Evolutionary conservation across 1,140 invertebrate genomes (phyloP), one percentile per base, ranked within the genome.

Genomic region (Temnothorax nylanderi): DNA sequence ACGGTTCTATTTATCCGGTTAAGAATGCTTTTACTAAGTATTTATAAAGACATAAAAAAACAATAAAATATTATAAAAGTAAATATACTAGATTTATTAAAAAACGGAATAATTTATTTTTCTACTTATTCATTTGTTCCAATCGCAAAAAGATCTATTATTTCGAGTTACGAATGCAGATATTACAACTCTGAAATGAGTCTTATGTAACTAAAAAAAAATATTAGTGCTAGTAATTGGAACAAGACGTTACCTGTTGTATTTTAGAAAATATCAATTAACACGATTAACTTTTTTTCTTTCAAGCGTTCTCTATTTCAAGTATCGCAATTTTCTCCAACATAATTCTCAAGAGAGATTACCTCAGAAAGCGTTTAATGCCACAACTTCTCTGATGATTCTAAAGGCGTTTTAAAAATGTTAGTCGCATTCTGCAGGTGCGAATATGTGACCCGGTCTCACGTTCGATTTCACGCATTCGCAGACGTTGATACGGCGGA

Each of bases 401-500:
- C n/a, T 41, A 2, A 51, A 56, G 47, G 21, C 8, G 16, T 16
- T 65, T 64, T 34, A 26, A 51, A 71, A 26, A 16, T 34, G 13
- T 16, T 8, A 44, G 41, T 64, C 58, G 26, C 58, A 47, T 75
- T 75, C 72, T 75, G 65, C 18, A 21, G 34, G 26, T 47, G 47
- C 47, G 47, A 69, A 54, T 54, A 16, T n/a, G n/a, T 41, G 44
- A 26, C 62, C n/a, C 7, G 34, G 32, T 81, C 77, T 54, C 77
- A 71, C 47, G 47, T 81, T 80, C 47, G 77, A 44, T 81, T 81
- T 81, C 76, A 80, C 76, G 44, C 18, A 21, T 16, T 26, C 41
- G 34, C 34, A 32, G 7, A 4, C 32, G 21, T 58, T 72, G 13
- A 51, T 16, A 51, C 65, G 44, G 26, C 62, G 47, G 18, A 78